Evolutionary conservation across 2,797 vertebrate genomes (phyloP).

Genomic region (Aphelocoma californica): DNA sequence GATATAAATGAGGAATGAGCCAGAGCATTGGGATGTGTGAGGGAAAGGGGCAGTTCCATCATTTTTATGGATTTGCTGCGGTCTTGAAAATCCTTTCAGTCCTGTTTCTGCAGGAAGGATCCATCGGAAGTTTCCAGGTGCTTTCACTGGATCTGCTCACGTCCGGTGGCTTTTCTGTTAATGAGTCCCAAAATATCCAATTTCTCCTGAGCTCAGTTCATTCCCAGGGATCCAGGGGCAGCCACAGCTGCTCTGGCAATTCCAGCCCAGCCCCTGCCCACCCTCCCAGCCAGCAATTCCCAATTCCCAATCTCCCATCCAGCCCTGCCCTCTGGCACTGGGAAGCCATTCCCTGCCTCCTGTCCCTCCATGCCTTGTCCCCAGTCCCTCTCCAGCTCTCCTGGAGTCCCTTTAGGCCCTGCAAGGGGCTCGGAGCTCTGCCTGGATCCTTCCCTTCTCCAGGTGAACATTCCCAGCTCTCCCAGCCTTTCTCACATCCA

Average conservation of each 20-base stretch:
- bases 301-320: background rate
- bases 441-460: background rate
- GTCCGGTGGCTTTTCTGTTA: too few species aligned
- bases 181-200: background rate
- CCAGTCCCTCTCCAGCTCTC: background rate
- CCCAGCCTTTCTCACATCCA: background rate
- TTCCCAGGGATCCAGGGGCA: background rate
- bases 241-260: background rate
- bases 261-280: background rate
- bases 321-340: background rate
- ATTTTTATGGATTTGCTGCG: background rate
- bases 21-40: background rate
- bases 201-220: background rate
- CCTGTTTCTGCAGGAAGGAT: background rate
- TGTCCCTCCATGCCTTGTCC: background rate
- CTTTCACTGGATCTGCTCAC: background rate
- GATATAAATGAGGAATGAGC: accelerated
- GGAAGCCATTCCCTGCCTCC: background rate
- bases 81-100: background rate
- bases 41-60: too few species aligned
- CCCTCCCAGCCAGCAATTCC: background rate
- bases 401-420: background rate
- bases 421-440: background rate
- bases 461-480: background rate
- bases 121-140: background rate